Evolutionary conservation across 2,797 vertebrate species (phyloP), one percentile per base, ranked within the genome.

Genomic region (Manis crassicaudata): DNA sequence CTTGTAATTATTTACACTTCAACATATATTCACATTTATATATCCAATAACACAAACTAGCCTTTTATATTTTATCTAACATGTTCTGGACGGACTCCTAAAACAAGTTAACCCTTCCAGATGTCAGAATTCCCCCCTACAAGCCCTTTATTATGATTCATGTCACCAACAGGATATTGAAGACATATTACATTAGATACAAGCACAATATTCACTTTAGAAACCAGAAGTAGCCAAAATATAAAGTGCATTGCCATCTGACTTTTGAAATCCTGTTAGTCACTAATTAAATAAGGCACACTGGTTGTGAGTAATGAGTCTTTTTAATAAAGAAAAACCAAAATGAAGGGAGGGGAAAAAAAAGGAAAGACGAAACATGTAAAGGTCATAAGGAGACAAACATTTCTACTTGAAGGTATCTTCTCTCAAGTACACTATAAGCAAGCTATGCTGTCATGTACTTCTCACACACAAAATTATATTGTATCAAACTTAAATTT

Each of bases 401-500:
- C 84, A 96, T 95, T 97, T 97, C 91, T 91, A 90, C 89, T 25
- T 92, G 88, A 98, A 98, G 97, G 65, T 95, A 97, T 89, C 98
- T 98, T 90, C 97, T 98, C 85, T 94, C 93, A 98, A 98, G 98
- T 2, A 5, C 90, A 98, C 89, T 97, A 97, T 46, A 96, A 92
- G 92, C 96, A 98, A 98, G 97, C 96, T 84, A 46, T 92, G 98
- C 97, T 96, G 95, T 96, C 98, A 97, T 98, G 97, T 97, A 96
- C 90, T 98, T 98, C 98, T 97, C 97, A 88, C 90, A 98, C 88
- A 98, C 96, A 97, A 97, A 97, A 96, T 97, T 97, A 97, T 97
- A 97, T 94, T 98, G 98, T 98, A 98, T 98, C 98, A 98, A 98
- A 98, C 98, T 98, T 96, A 98, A 98, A 98, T 98, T 98, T 98